Evolutionary conservation across 2,797 vertebrate species (phyloP), one percentile per base, ranked within the genome.

Genomic region (Tokudaia tokunoshimensis): DNA sequence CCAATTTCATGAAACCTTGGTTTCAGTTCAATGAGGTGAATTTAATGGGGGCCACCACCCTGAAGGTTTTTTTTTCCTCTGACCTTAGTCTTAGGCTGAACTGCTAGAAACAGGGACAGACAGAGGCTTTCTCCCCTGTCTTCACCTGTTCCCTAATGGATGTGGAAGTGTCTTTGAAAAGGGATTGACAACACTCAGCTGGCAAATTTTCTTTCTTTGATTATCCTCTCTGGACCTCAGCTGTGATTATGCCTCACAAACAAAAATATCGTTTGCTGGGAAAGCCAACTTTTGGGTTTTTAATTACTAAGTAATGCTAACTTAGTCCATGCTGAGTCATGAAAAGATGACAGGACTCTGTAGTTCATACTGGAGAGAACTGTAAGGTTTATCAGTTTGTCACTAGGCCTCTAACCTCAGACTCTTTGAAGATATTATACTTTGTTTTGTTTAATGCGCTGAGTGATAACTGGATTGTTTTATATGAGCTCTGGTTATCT

Each of bases 21-120:
- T 76, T 92, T 94, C 59, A 52, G 2, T 82, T 22, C 15, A n/a
- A 7, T 52, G 88, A 98, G 81, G 84, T 72, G 11, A 94, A 37
- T 76, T 94, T 78, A 81, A 41, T 52, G 59, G 78, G 75, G 92
- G 81, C 94, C 93, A 94, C 96, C 94, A 94, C 96, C 92, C 92
- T 94, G 94, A 91, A 82, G 50, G 50, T 78, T 91, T 44, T 0
- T 82, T 93, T 61, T 50, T 0, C 1, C 61, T n/a, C 65, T 90
- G n/a, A 63, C 29, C n/a, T 93, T 90, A 80, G 87, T 87, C 37
- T 44, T 67, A 44, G 55, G 55, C 83, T 31, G 1, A 87, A 11
- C 82, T n/a, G 47, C 92, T 47, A 1, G 83, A 52, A 63, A 59
- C 57, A 26, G 13, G 31, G 47, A 22, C 19, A 34, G 79, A 15